These are phyloP conservation scores for Catamblyrhynchus diadema DNA, from an alignment of 2,797 vertebrate genomes.

Conservation along the genomic window DNA sequence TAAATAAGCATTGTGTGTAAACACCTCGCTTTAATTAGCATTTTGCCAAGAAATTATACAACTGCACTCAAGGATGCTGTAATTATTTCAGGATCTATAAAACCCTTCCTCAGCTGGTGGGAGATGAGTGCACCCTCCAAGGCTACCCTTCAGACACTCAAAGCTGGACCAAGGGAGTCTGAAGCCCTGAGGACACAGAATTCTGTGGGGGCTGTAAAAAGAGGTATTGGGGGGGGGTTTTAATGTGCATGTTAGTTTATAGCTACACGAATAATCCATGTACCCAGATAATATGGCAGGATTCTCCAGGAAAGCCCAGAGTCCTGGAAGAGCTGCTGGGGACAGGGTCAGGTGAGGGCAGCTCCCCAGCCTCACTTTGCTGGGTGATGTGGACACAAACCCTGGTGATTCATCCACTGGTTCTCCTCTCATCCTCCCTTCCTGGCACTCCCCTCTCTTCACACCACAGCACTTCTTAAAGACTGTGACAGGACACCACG, in stretches of 20 bases:
- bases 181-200: neutral
- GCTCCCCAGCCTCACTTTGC: neutral
- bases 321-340: neutral
- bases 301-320: neutral
- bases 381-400: neutral
- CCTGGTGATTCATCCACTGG: neutral
- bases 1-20: conserved; percentile 25
- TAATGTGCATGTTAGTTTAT: neutral
- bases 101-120: neutral
- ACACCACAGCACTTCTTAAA: neutral
- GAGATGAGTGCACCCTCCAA: neutral
- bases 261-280: neutral
- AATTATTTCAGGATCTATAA: conserved; percentile 23
- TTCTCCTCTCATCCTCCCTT: neutral
- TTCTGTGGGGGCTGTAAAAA: neutral
- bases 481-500: neutral
- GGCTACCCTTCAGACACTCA: accelerated
- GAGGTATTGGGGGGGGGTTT: neutral
- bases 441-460: neutral
- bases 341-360: neutral
- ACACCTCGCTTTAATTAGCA: conserved; percentile 38
- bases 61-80: neutral
- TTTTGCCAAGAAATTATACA: conserved; percentile 42
- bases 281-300: neutral
- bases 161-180: neutral